Percentiles rank a stretch among this genome's conserved stretches.
Conservation (phyloP, 1,140 invertebrate genomes). For the Drosophila subobscura region DNA sequence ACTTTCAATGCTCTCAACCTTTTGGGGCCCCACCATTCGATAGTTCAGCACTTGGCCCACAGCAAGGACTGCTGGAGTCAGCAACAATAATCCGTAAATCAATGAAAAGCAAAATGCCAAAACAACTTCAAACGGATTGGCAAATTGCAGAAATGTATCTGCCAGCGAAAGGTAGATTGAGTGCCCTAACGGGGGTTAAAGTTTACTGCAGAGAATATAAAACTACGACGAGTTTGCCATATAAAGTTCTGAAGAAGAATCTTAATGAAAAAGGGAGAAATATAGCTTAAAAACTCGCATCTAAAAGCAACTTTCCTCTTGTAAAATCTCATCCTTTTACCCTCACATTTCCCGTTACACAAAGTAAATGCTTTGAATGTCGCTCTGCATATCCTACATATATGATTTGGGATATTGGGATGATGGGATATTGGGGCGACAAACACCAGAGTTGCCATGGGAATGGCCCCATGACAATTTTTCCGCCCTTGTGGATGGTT, state of each 20-base stretch:
- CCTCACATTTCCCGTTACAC: no score
- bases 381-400: no score
- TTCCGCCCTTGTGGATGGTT: slow-evolving; percentile 27
- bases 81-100: slow-evolving; percentile 70
- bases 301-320: no score
- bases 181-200: neutral
- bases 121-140: slow-evolving; percentile 46
- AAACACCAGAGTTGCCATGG: slow-evolving; percentile 29
- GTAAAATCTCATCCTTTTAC: no score
- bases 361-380: no score
- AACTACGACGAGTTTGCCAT: slow-evolving; percentile 6
- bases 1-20: no score
- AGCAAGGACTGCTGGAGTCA: slow-evolving; percentile 4
- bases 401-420: neutral
- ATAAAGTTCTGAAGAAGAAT: no score
- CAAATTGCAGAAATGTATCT: slow-evolving; percentile 23
- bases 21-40: no score
- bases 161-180: slow-evolving; percentile 12
- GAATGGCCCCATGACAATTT: slow-evolving; percentile 32
- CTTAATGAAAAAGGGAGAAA: no score
- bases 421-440: neutral
- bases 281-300: no score
- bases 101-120: slow-evolving; percentile 60
- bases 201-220: neutral
- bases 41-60: neutral